These are phyloP conservation scores for Clarias pachynema DNA, from an alignment of 2,797 vertebrate species.

Conservation along the genomic window DNA sequence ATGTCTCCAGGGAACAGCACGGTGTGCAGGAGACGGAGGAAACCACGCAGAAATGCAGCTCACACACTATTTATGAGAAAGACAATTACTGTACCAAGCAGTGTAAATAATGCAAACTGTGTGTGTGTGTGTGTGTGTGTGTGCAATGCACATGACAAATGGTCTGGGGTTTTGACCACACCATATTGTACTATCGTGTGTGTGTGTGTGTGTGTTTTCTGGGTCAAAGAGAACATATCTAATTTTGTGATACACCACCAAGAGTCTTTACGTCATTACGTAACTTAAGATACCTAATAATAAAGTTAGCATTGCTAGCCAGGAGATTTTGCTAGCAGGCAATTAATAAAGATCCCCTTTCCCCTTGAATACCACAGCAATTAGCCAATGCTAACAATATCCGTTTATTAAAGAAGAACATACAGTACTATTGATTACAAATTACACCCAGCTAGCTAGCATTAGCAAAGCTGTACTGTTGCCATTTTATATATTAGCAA, in stretches of 20 bases:
- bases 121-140: slow-evolving; percentile 4
- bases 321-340: background rate
- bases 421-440: background rate
- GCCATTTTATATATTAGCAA: background rate
- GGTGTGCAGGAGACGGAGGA: background rate
- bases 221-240: background rate
- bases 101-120: slow-evolving; percentile 23
- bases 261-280: background rate
- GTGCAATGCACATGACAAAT: background rate
- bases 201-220: slow-evolving; percentile 12
- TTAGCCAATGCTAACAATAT: background rate
- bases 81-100: slow-evolving; percentile 28
- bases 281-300: too few relatives aligned
- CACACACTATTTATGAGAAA: slow-evolving; percentile 31
- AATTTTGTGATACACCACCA: background rate
- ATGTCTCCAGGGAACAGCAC: slow-evolving; percentile 25
- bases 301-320: background rate
- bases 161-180: background rate
- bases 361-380: background rate
- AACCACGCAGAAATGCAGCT: slow-evolving; percentile 37
- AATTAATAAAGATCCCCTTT: background rate
- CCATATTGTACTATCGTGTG: background rate
- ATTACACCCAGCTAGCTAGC: background rate
- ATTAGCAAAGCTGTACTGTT: background rate
- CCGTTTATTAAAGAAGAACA: background rate